A percentile compares a stretch with the other conserved stretches of the same genome.
Evolutionary conservation across 2,888 invertebrate genomes (phyloP).

Genomic region (Priocnemis perturbator): DNA sequence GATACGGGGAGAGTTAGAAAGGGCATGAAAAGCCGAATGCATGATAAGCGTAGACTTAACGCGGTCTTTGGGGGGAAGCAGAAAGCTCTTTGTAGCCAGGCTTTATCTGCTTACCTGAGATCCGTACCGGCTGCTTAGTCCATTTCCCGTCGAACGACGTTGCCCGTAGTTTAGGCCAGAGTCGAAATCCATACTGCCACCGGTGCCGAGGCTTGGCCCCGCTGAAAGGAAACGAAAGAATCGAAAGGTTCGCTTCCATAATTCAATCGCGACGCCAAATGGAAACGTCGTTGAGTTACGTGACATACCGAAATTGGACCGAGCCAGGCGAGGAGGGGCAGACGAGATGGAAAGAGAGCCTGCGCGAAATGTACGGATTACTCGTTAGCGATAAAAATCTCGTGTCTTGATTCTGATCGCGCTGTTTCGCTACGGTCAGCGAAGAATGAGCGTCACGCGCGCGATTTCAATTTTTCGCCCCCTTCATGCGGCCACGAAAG

Average conservation of each 20-base stretch:
- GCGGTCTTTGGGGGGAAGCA: constrained; percentile 14
- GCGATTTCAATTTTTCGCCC: too few species aligned
- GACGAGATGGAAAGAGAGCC: not conserved
- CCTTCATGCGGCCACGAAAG: too few species aligned
- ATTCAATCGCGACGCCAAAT: constrained; percentile 38
- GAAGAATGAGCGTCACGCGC: too few species aligned
- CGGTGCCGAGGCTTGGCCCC: not conserved
- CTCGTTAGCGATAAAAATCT: constrained; percentile 9
- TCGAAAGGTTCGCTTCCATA: constrained; percentile 44
- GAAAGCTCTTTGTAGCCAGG: constrained; percentile 8
- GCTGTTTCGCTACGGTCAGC: not conserved
- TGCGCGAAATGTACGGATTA: constrained; percentile 1
- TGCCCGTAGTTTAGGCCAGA: not conserved
- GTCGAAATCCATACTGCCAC: not conserved
- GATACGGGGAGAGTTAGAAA: too few species aligned
- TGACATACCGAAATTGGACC: constrained; percentile 43
- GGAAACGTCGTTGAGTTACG: constrained; percentile 48
- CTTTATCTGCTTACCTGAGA: constrained; percentile 25
- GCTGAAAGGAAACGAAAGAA: constrained; percentile 31
- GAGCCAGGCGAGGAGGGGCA: not conserved
- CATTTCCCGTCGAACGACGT: not conserved
- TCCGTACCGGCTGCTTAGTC: constrained; percentile 9
- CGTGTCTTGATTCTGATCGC: constrained; percentile 6
- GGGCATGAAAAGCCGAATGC: constrained; percentile 8
- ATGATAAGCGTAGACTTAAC: constrained; percentile 33